phyloP scores from a whole-genome alignment of 1,140 invertebrate genomes.

The Drosophila punjabiensis region DNA sequence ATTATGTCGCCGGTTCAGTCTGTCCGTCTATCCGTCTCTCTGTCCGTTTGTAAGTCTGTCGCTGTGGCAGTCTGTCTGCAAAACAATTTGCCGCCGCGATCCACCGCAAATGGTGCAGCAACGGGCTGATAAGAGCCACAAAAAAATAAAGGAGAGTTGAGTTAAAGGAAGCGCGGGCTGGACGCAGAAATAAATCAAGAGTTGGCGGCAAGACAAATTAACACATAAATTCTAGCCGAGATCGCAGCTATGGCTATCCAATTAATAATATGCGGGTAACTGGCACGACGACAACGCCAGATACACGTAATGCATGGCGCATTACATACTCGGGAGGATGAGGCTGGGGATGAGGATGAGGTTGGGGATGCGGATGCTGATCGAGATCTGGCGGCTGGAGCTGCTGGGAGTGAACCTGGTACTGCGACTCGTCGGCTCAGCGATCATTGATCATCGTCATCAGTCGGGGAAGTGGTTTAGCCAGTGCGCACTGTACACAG shows the following conservation, averaged over 20 bases:
- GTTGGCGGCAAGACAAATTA: conserved; percentile 78
- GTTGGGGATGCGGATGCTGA: conserved; percentile 29
- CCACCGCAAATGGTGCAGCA: conserved; percentile 34
- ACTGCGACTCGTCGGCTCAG: conserved; percentile 45
- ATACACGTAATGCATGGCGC: conserved; percentile 77
- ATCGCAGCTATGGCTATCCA: conserved; percentile 62
- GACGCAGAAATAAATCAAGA: conserved; percentile 67
- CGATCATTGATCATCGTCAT: conserved; percentile 81
- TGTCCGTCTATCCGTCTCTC: background rate
- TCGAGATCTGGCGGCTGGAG: conserved; percentile 61
- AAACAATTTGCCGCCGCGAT: conserved; percentile 61
- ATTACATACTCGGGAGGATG: conserved; percentile 61
- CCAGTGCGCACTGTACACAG: conserved; percentile 21
- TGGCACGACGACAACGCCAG: conserved; percentile 79
- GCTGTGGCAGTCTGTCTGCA: conserved; percentile 2
- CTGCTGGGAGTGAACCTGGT: background rate
- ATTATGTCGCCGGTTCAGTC: conserved; percentile 69
- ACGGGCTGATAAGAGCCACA: conserved; percentile 36
- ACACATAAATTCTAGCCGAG: conserved; percentile 79
- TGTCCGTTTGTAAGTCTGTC: background rate
- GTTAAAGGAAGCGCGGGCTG: background rate
- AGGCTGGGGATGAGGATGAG: conserved; percentile 5
- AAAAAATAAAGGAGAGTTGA: background rate
- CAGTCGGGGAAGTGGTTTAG: conserved; percentile 39
- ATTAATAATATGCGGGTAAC: conserved; percentile 82